phyloP scores from a whole-genome alignment of 2,888 invertebrate genomes.

The Sepiola atlantica region DNA sequence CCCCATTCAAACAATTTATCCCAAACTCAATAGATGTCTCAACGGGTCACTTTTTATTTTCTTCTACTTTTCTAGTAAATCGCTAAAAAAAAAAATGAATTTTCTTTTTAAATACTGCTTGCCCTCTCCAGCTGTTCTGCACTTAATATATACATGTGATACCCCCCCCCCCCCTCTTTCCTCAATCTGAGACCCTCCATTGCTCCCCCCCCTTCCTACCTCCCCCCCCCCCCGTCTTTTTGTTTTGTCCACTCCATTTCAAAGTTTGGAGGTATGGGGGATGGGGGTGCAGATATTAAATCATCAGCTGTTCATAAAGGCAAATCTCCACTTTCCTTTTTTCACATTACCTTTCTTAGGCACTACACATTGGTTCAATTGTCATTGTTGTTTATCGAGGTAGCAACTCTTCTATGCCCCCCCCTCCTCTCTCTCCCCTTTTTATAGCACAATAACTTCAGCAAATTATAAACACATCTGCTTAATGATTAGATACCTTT shows the following conservation, averaged over 20 bases:
- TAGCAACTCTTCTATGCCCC: not conserved
- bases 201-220: no score
- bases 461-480: conserved; percentile 22
- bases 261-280: not conserved
- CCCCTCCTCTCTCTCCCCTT: no score
- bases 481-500: not conserved
- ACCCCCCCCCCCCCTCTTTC: not conserved
- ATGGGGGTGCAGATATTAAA: not conserved
- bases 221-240: not conserved
- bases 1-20: no score
- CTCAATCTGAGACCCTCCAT: not conserved
- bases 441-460: not conserved
- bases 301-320: not conserved
- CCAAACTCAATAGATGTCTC: no score
- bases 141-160: not conserved
- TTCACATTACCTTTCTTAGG: not conserved
- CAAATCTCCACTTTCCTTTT: not conserved
- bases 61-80: no score
- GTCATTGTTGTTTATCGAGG: not conserved
- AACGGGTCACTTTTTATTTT: no score
- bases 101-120: not conserved
- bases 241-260: not conserved
- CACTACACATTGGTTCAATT: not conserved
- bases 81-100: not conserved
- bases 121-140: not conserved